These are phyloP conservation scores for Tanytarsus gracilentus DNA, from an alignment of 2,888 invertebrate species.

Conservation along the genomic window DNA sequence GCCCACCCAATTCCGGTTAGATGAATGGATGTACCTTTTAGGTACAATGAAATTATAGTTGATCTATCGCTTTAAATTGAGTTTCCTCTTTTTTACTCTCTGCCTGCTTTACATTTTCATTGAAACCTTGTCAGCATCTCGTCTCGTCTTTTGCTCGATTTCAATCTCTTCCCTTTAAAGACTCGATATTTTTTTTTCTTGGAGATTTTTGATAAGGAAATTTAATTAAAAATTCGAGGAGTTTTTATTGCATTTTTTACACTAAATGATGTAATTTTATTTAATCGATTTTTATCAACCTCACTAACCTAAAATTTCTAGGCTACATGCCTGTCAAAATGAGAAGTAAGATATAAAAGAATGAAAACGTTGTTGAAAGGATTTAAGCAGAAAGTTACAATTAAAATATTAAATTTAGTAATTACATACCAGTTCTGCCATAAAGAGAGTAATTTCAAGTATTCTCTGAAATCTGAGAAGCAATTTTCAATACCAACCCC, in stretches of 20 bases:
- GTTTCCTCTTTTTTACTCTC: conserved; percentile 13
- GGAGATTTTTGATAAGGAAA: not conserved
- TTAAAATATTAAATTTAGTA: conserved; percentile 25
- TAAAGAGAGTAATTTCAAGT: conserved; percentile 4
- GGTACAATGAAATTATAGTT: conserved; percentile 15
- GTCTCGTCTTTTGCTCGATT: not conserved
- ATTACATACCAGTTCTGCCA: conserved; percentile 13
- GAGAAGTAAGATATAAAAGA: not conserved
- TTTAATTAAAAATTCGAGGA: not conserved
- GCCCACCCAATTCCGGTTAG: conserved; percentile 26
- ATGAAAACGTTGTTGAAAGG: conserved; percentile 10
- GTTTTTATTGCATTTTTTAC: not conserved
- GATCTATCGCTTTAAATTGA: conserved; percentile 8
- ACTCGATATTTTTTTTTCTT: too few relatives aligned
- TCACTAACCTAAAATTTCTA: too few relatives aligned
- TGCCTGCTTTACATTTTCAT: not conserved
- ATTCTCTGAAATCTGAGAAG: conserved; percentile 5
- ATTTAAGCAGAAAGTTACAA: conserved; percentile 1
- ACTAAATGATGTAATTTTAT: too few relatives aligned
- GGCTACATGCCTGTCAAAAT: too few relatives aligned
- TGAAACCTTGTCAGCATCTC: not conserved
- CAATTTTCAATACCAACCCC: not conserved
- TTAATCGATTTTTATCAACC: too few relatives aligned
- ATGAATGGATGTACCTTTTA: conserved; percentile 4
- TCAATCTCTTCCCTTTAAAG: too few relatives aligned